Conservation (phyloP, 2,113 vertebrate species). For the Syngnathus floridae region DNA sequence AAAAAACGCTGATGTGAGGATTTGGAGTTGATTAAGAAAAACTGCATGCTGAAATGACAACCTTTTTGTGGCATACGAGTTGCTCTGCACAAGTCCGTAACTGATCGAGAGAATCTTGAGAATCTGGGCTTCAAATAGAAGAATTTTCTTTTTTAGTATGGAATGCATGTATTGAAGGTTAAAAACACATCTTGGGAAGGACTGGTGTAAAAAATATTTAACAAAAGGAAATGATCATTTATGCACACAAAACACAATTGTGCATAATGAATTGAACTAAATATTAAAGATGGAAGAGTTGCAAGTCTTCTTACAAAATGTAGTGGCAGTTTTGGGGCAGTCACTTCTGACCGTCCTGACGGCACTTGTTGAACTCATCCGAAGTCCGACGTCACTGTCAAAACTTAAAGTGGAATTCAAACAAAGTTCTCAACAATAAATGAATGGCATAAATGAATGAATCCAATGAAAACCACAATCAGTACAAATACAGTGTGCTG, state of each 20-base stretch:
- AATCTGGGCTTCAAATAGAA: conserved; percentile 72
- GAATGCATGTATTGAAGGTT: background rate
- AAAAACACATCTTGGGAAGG: conserved; percentile 7
- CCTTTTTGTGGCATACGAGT: conserved; percentile 93
- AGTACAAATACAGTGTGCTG: background rate
- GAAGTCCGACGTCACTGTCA: conserved; percentile 79
- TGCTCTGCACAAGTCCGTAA: conserved; percentile 88
- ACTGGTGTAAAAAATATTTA: conserved; percentile 2
- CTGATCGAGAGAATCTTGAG: conserved; percentile 85
- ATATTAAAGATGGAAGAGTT: conserved; percentile 1
- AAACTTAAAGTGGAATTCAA: conserved; percentile 68
- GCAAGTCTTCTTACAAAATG: conserved; percentile 78
- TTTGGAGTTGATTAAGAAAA: conserved; percentile 1
- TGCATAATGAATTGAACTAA: background rate
- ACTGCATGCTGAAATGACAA: conserved; percentile 42
- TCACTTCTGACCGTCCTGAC: conserved; percentile 78
- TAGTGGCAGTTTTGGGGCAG: conserved; percentile 73
- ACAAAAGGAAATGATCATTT: conserved; percentile 32
- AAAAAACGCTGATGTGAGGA: background rate
- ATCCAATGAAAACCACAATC: background rate
- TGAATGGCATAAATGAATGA: background rate
- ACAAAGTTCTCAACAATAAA: conserved; percentile 27
- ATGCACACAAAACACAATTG: background rate
- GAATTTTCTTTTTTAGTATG: background rate
- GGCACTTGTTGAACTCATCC: conserved; percentile 70